phyloP scores from a whole-genome alignment of 2,888 invertebrate genomes.

The Acanthosoma haemorrhoidale region DNA sequence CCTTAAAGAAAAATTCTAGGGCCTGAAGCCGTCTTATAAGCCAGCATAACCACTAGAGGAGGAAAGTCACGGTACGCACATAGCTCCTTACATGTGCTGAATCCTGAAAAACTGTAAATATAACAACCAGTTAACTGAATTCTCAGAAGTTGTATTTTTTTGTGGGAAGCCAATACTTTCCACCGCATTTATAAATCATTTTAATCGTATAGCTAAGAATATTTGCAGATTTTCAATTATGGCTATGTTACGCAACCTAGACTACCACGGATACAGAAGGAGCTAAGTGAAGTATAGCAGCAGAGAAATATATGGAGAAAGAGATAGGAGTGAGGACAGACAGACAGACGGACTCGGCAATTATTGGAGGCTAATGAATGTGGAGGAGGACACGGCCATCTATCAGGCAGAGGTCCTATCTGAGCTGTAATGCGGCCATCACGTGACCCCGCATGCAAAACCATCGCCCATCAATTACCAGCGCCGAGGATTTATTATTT shows the following conservation, averaged over 20 bases:
- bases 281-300: background rate
- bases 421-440: background rate
- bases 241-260: background rate
- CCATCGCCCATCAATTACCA: background rate
- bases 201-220: no score
- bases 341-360: background rate
- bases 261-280: background rate
- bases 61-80: no score
- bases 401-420: background rate
- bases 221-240: no score
- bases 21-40: no score
- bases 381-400: background rate
- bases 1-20: no score
- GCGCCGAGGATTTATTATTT: background rate
- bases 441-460: conserved; percentile 6
- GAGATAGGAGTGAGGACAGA: background rate
- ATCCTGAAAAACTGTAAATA: no score
- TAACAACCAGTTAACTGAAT: no score
- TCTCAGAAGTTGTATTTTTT: no score
- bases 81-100: no score
- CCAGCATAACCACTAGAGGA: no score
- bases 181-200: no score
- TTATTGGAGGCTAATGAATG: background rate
- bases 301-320: background rate
- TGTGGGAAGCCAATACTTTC: no score